Percentiles rank a stretch among this genome's conserved stretches.
These are phyloP conservation scores for Rhodophaea formosa DNA, from an alignment of 2,888 invertebrate genomes.

Conservation along the genomic window DNA sequence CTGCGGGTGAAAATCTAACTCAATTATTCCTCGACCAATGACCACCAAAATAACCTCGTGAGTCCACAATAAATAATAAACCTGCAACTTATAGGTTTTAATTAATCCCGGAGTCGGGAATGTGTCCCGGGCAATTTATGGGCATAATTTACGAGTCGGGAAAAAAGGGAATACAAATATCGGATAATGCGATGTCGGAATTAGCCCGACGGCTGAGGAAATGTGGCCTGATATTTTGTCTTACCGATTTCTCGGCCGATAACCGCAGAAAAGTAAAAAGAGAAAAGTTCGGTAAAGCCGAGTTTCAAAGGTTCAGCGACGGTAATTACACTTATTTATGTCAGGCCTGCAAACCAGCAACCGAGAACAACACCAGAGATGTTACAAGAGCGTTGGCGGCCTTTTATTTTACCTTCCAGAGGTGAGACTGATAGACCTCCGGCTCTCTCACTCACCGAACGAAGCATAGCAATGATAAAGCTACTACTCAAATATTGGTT, in stretches of 20 bases:
- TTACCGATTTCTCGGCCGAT: not conserved
- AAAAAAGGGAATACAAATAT: slow-evolving; percentile 69
- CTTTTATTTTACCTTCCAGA: no score
- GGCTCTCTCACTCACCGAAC: no score
- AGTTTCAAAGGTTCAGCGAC: no score
- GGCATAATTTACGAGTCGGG: slow-evolving; percentile 70
- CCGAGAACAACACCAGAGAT: no score
- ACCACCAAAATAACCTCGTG: slow-evolving; percentile 25
- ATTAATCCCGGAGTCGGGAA: slow-evolving; percentile 67
- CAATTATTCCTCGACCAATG: not conserved
- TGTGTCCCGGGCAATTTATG: slow-evolving; percentile 68
- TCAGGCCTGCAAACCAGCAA: no score
- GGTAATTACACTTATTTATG: no score
- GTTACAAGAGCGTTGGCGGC: no score
- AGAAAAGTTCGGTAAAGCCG: no score
- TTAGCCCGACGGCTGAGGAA: slow-evolving; percentile 34
- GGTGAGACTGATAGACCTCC: no score
- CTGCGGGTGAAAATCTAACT: not conserved
- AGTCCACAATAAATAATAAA: slow-evolving; percentile 42
- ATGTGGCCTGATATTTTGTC: slow-evolving; percentile 21
- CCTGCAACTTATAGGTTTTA: slow-evolving; percentile 60
- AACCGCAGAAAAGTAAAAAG: not conserved
- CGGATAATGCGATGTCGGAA: slow-evolving; percentile 48
- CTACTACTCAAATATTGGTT: no score
- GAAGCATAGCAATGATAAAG: no score